phyloP scores from a whole-genome alignment of 2,797 vertebrate genomes.

The Bradypus variegatus region DNA sequence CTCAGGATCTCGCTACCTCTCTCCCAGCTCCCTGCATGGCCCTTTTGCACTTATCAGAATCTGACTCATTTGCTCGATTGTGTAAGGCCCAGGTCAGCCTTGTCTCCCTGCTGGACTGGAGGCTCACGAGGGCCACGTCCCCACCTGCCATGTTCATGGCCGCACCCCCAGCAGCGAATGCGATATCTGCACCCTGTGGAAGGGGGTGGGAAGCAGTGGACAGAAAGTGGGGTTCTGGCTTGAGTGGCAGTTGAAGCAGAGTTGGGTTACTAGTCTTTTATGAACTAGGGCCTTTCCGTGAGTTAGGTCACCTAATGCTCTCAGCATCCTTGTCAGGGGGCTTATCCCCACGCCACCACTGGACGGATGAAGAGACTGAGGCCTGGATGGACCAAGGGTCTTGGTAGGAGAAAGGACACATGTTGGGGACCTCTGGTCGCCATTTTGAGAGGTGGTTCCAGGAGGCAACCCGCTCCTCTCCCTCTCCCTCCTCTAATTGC shows the following conservation, averaged over 20 bases:
- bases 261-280: background rate
- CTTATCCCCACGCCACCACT: background rate
- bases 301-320: background rate
- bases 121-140: background rate
- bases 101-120: background rate
- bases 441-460: background rate
- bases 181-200: fast-evolving
- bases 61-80: background rate
- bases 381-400: background rate
- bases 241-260: background rate
- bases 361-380: background rate
- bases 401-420: background rate
- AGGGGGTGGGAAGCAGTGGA: background rate
- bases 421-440: background rate
- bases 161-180: too few relatives aligned
- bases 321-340: background rate
- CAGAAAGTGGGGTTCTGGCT: background rate
- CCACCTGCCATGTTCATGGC: fast-evolving
- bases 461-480: background rate
- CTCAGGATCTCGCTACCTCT: background rate
- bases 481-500: background rate
- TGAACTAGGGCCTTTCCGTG: background rate
- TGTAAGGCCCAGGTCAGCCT: background rate
- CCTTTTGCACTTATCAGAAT: background rate
- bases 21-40: background rate